Evolutionary conservation across 2,797 vertebrate genomes (phyloP), one percentile per base, ranked within the genome.

Genomic region (Sorex maritimensis): DNA sequence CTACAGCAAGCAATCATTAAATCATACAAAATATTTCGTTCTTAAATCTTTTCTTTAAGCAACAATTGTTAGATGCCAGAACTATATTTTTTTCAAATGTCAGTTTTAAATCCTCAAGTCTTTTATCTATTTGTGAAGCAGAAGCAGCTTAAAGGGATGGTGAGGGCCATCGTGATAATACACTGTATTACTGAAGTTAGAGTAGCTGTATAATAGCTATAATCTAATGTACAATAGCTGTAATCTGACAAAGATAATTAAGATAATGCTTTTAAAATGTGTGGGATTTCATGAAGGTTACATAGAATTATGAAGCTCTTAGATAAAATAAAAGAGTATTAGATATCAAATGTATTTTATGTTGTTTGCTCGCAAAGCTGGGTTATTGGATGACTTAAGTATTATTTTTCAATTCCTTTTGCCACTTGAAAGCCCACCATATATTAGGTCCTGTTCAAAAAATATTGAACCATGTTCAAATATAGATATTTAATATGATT

Each of bases 1-100:
- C 44, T 90, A 90, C 52, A 96, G 91, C 83, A 97, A 96, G 95
- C 89, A 96, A 93, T 96, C 85, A 94, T 86, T 95, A 96, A 96
- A 96, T 97, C 73, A 65, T 92, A 79, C 80, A 94, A 96, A 95
- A 90, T 82, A 93, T 92, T 88, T 88, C 88, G 94, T 95, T 94
- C 67, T 92, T 94, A 92, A 96, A 93, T 87, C 46, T 90, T 79
- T 92, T 82, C 78, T 91, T 95, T 96, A 94, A 96, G 86, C 91
- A 95, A 88, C 74, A 96, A 88, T 93, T 94, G 81, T n/a, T 88
- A 83, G 86, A 90, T 96, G 58, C 69, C 65, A 95, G 26, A 15
- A 93, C 61, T 63, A 74, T 81, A 34, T 96, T 95, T 74, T 93
- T 94, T 34, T 67, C 28, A 67, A 1, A 90, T 95, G 81, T 94